phyloP scores from a whole-genome alignment of 2,888 invertebrate genomes.

The Philereme vetulata region DNA sequence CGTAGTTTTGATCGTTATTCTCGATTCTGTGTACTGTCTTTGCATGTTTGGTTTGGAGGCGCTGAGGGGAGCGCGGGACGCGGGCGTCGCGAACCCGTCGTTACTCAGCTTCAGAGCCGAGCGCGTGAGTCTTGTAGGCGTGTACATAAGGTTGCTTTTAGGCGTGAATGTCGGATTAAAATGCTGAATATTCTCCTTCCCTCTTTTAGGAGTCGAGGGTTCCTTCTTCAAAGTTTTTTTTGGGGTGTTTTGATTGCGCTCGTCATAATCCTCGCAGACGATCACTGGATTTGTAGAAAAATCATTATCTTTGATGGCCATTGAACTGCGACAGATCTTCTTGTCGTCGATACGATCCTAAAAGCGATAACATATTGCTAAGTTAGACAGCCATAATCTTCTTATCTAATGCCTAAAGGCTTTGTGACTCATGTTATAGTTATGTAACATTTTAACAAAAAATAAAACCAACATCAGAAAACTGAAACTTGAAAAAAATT shows the following conservation, averaged over 20 bases:
- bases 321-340: conserved; percentile 81
- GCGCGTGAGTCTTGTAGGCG: conserved; percentile 69
- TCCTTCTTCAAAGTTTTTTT: conserved; percentile 61
- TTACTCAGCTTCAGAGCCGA: conserved; percentile 68
- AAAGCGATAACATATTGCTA: background rate
- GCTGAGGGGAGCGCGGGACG: conserved; percentile 65
- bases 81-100: conserved; percentile 68
- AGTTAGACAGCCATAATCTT: too few species aligned
- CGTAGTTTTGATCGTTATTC: conserved; percentile 57
- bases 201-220: conserved; percentile 66
- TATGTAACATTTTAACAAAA: too few species aligned
- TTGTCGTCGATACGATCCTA: conserved; percentile 80
- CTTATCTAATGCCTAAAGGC: too few species aligned
- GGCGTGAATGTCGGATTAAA: conserved; percentile 55
- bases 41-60: conserved; percentile 64
- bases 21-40: conserved; percentile 59
- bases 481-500: too few species aligned
- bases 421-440: too few species aligned
- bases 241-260: conserved; percentile 49
- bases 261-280: conserved; percentile 47
- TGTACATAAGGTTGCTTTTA: conserved; percentile 59
- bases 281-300: conserved; percentile 40
- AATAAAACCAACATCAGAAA: too few species aligned
- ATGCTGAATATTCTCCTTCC: conserved; percentile 69
- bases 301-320: conserved; percentile 57